Evolutionary conservation across 92 coral and sea anemone genomes (phyloP).

Genomic region (Palythoa grandis): DNA sequence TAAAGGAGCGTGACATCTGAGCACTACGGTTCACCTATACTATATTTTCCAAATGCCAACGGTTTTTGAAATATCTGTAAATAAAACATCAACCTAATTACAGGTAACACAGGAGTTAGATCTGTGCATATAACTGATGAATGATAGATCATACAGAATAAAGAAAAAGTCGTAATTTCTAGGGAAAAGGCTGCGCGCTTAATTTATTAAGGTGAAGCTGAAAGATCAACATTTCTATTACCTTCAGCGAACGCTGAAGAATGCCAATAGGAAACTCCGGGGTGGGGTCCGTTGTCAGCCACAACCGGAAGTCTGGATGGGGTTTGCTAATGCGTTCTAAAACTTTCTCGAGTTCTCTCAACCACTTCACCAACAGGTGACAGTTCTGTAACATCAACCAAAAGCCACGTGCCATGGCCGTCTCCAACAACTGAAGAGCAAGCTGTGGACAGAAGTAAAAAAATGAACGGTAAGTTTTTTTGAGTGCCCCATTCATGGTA

Average conservation of each 20-base stretch:
- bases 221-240: constrained; percentile 5
- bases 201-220: background rate
- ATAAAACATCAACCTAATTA: too few species aligned
- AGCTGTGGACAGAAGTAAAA: constrained; percentile 52
- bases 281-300: constrained; percentile 99
- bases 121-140: too few species aligned
- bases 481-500: background rate
- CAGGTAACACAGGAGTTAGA: too few species aligned
- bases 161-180: too few species aligned
- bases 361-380: constrained; percentile 95
- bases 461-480: background rate
- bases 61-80: too few species aligned
- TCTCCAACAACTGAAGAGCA: constrained; percentile 97
- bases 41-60: too few species aligned
- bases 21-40: too few species aligned
- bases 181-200: background rate
- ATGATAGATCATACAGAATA: too few species aligned
- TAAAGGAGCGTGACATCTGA: too few species aligned
- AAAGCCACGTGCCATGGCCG: constrained; percentile 98
- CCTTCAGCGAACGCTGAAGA: constrained; percentile 96
- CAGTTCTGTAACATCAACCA: constrained; percentile 99
- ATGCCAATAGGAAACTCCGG: constrained; percentile 99
- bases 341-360: constrained; percentile 93
- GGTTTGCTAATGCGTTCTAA: constrained; percentile 97
- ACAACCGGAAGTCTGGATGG: constrained; percentile 97